phyloP scores from a whole-genome alignment of 2,797 vertebrate genomes.

The Acropternis orthonyx region DNA sequence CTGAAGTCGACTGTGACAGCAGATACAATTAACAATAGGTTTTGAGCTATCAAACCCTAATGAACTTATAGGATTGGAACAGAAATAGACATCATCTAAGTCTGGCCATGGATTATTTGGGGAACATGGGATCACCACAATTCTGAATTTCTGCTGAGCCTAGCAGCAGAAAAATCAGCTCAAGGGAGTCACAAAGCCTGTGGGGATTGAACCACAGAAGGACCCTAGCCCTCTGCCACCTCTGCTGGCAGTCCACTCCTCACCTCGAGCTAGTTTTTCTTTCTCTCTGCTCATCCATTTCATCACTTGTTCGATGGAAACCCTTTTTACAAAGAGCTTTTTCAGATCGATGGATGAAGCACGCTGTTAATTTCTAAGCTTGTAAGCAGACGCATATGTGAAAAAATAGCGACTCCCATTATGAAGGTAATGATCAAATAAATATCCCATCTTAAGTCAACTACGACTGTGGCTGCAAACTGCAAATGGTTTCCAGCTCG shows the following conservation, averaged over 20 bases:
- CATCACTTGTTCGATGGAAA: background rate
- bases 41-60: background rate
- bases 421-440: slow-evolving; percentile 36
- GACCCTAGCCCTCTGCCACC: rapidly evolving
- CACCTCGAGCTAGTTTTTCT: slow-evolving; percentile 1
- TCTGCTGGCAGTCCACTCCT: background rate
- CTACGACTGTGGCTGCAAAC: background rate
- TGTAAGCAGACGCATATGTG: background rate
- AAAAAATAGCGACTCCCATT: background rate
- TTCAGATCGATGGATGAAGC: slow-evolving; percentile 37
- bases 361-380: slow-evolving; percentile 40
- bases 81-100: background rate
- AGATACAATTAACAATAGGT: background rate
- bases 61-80: background rate
- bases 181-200: background rate
- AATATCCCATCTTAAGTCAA: slow-evolving; percentile 14
- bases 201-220: rapidly evolving
- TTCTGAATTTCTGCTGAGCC: background rate
- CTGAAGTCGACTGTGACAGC: background rate
- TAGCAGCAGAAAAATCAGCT: background rate
- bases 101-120: background rate
- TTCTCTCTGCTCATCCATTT: slow-evolving; percentile 28
- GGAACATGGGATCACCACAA: background rate
- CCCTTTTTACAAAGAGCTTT: slow-evolving; percentile 42
- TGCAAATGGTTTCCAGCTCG: slow-evolving; percentile 13